Evolutionary conservation across 2,797 vertebrate species (phyloP).

Genomic region (Bradypodion ventrale): DNA sequence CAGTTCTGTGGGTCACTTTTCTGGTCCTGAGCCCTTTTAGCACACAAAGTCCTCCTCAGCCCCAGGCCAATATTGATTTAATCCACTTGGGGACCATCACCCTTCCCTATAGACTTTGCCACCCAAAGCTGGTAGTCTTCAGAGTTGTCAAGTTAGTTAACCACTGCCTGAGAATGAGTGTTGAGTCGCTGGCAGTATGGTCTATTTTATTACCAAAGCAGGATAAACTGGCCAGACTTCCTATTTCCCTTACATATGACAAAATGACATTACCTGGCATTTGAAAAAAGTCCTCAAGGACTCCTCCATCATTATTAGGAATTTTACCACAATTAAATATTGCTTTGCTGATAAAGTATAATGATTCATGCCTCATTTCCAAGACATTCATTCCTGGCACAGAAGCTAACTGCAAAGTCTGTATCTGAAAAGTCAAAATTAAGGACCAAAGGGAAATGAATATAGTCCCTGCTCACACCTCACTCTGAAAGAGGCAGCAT

Average conservation of each 20-base stretch:
- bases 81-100: too few species aligned
- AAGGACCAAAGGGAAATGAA: neutral
- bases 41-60: too few species aligned
- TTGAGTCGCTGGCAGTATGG: too few species aligned
- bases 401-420: neutral
- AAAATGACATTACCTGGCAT: conserved; percentile 52
- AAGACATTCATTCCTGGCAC: neutral
- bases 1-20: too few species aligned
- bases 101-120: too few species aligned
- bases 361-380: neutral
- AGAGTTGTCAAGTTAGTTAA: too few species aligned
- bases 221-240: too few species aligned
- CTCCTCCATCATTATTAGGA: neutral
- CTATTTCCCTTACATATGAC: conserved; percentile 41
- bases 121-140: too few species aligned
- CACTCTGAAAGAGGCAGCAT: neutral
- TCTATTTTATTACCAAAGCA: too few species aligned
- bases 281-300: neutral
- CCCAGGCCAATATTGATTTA: too few species aligned
- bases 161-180: too few species aligned
- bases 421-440: neutral
- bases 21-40: too few species aligned
- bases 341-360: neutral
- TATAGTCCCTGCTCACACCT: neutral
- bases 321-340: neutral